Evolutionary conservation across 2,797 vertebrate genomes (phyloP).

Genomic region (Limosa lapponica): DNA sequence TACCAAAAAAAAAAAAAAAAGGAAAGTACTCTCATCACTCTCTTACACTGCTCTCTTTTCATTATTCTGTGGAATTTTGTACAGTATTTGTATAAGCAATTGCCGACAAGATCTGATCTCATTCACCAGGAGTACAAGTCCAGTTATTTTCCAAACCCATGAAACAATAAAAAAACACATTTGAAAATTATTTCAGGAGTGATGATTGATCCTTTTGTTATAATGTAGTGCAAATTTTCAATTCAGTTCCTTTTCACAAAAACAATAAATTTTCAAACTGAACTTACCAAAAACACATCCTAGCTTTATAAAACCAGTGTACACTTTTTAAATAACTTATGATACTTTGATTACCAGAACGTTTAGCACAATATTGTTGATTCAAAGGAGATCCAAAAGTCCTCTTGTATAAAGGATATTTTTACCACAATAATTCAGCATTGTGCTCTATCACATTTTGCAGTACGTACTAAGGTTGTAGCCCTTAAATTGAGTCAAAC

Average conservation of each 20-base stretch:
- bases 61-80: not conserved
- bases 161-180: not conserved
- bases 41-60: not conserved
- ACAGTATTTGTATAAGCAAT: not conserved
- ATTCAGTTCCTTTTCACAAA: not conserved
- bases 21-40: not conserved
- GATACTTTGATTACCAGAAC: not conserved
- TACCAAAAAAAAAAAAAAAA: not conserved
- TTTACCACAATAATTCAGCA: not conserved
- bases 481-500: not conserved
- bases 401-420: not conserved
- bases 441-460: not conserved
- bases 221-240: not conserved
- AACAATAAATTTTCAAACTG: not conserved
- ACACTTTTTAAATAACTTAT: not conserved
- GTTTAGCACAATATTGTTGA: not conserved
- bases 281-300: not conserved
- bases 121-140: not conserved
- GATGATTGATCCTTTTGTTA: not conserved
- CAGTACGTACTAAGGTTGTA: not conserved
- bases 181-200: not conserved
- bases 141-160: not conserved
- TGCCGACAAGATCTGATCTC: not conserved
- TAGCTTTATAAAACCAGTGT: not conserved
- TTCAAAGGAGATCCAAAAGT: not conserved